Evolutionary conservation across 2,888 invertebrate species (phyloP).

Genomic region (Cheilosia soror): DNA sequence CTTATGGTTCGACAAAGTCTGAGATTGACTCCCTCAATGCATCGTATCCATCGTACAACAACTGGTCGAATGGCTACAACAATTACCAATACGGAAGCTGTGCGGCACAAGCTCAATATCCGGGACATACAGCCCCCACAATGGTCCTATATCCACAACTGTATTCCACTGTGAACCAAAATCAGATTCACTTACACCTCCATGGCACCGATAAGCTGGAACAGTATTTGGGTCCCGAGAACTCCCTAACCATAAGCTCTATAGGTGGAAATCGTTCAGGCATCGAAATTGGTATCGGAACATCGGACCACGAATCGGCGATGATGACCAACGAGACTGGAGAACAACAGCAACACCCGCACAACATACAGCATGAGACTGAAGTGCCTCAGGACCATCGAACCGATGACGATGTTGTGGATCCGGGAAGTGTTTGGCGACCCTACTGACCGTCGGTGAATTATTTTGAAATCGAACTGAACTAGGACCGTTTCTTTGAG

Average conservation of each 20-base stretch:
- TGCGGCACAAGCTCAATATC: slow-evolving; percentile 81
- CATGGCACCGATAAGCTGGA: slow-evolving; percentile 88
- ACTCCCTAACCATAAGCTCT: slow-evolving; percentile 86
- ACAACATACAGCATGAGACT: slow-evolving; percentile 76
- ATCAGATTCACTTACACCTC: slow-evolving; percentile 92
- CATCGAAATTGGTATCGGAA: slow-evolving; percentile 85
- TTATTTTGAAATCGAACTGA: slow-evolving; percentile 81
- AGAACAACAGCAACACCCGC: slow-evolving; percentile 82
- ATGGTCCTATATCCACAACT: slow-evolving; percentile 92
- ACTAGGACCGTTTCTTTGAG: slow-evolving; percentile 66
- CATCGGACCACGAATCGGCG: slow-evolving; percentile 80
- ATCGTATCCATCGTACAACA: slow-evolving; percentile 81
- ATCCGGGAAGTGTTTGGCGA: slow-evolving; percentile 88
- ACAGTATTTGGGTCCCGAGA: slow-evolving; percentile 86
- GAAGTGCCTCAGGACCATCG: slow-evolving; percentile 74
- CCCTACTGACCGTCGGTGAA: slow-evolving; percentile 86
- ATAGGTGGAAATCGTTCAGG: slow-evolving; percentile 83
- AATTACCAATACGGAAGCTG: slow-evolving; percentile 88
- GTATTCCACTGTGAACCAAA: slow-evolving; percentile 93
- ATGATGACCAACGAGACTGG: slow-evolving; percentile 72
- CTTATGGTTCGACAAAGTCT: slow-evolving; percentile 79
- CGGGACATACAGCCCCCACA: slow-evolving; percentile 84
- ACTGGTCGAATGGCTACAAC: slow-evolving; percentile 87
- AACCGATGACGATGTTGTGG: slow-evolving; percentile 82
- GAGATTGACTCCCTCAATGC: slow-evolving; percentile 82